phyloP scores from a whole-genome alignment of 2,113 vertebrate species.

The Hemibagrus wyckioides region DNA sequence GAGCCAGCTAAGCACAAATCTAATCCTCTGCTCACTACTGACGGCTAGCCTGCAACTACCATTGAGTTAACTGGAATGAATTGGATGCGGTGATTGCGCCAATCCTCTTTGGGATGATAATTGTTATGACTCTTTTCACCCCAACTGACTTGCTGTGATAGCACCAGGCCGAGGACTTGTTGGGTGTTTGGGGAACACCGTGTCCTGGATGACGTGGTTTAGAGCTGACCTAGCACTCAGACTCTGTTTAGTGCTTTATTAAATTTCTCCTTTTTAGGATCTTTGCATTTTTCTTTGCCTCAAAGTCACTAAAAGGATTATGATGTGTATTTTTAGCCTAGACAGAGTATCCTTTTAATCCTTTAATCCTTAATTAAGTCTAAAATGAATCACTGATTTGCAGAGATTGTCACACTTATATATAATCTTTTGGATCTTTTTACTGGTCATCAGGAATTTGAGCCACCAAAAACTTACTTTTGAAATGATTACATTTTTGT shows the following conservation, averaged over 20 bases:
- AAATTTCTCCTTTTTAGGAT: neutral
- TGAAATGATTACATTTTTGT: no score
- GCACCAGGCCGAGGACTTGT: neutral
- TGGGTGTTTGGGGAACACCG: neutral
- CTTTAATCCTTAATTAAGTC: neutral
- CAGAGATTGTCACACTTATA: neutral
- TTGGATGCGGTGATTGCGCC: neutral
- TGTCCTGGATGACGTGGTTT: neutral
- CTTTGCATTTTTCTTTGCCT: neutral
- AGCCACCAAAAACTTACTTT: neutral
- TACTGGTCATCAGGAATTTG: neutral
- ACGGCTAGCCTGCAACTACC: conserved; percentile 12
- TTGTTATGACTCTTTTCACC: neutral
- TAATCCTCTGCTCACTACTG: conserved; percentile 10
- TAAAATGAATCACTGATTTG: neutral
- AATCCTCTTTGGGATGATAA: neutral
- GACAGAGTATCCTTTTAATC: neutral
- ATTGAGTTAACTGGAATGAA: conserved; percentile 7
- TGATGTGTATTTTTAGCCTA: neutral
- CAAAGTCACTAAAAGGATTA: neutral
- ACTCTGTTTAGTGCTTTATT: neutral
- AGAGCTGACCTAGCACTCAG: neutral
- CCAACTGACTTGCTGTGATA: neutral
- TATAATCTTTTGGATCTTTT: neutral
- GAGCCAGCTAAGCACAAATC: neutral